phyloP scores from a whole-genome alignment of 2,113 vertebrate species.

The Hemiscyllium ocellatum region DNA sequence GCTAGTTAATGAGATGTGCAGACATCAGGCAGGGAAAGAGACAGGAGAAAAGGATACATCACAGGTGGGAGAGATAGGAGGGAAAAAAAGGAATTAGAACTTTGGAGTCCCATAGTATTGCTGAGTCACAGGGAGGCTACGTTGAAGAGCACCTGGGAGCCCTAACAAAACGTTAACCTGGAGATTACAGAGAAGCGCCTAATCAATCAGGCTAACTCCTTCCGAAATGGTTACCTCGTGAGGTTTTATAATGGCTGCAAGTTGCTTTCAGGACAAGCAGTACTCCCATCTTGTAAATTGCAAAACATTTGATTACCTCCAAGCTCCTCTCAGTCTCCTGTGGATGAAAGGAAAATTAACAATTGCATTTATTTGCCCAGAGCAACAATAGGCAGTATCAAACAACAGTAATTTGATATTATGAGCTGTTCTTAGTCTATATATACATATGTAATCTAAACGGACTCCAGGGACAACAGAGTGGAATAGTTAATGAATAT shows the following conservation, averaged over 20 bases:
- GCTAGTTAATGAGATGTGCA: slow-evolving; percentile 23
- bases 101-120: not conserved
- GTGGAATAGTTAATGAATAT: not conserved
- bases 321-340: not conserved
- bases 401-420: slow-evolving; percentile 30
- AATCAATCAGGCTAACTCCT: not conserved
- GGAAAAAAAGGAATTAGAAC: not conserved
- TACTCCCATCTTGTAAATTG: not conserved
- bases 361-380: not conserved
- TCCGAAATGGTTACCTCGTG: not conserved
- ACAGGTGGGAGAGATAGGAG: not conserved
- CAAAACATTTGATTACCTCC: slow-evolving; percentile 5
- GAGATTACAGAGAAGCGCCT: too few species aligned
- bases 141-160: not conserved
- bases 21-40: not conserved
- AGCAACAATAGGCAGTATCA: not conserved
- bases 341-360: slow-evolving; percentile 6
- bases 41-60: not conserved
- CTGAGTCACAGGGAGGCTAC: not conserved
- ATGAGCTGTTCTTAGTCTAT: not conserved
- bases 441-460: not conserved
- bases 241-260: not conserved
- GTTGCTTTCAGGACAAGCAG: not conserved
- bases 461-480: not conserved
- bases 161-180: not conserved